Base-by-base conservation (phyloP, 2,113 vertebrate species). In the Chauna torquata region DNA sequence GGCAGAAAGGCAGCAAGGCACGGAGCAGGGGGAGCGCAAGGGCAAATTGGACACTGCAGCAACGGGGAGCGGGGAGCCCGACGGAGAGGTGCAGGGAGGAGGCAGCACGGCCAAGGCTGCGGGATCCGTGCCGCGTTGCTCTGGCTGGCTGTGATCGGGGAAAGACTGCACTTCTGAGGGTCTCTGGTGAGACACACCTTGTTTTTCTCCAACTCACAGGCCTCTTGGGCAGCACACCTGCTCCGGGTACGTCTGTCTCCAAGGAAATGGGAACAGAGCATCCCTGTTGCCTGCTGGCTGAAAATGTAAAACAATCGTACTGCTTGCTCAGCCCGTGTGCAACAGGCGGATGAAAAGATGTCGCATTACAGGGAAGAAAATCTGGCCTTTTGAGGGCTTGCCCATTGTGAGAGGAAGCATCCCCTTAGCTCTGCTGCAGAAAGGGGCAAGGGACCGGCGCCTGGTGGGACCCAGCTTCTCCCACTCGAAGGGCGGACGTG, bases 221-320 rank as follows among this genome's bases (percentile, higher is more conserved):
- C 15, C 32, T 59, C 23, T 59, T 1, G 4, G 38, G 17, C 2
- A 55, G 30, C 2, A 5, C 0, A 0, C 27, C 49, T 30, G 45
- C 34, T 69, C 40, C 55, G 13, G 2, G 8, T 64, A 65, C 38
- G 40, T 65, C 62, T 65, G 62, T 65, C 62, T 65, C 38, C 62
- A 65, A 65, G 62, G 62, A 65, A 42, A 42, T 42, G 62, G 38
- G 27, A 65, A 65, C 62, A 65, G 38, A 65, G 62, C 62, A 65
- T 42, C 62, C 27, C 62, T 65, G 38, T 42, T 65, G 38, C 62
- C 42, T 8, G 62, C 38, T 12, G 27, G 27, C 62, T 65, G 62
- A 42, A 65, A 65, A 30, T 42, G 19, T 42, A 30, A 65, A 65
- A 42, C 62, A 65, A 32, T 57, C 32, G 32, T 18, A 57, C 54